Evolutionary conservation across 2,113 vertebrate genomes (phyloP), one percentile per base, ranked within the genome.

Genomic region (Bostrychus sinensis): DNA sequence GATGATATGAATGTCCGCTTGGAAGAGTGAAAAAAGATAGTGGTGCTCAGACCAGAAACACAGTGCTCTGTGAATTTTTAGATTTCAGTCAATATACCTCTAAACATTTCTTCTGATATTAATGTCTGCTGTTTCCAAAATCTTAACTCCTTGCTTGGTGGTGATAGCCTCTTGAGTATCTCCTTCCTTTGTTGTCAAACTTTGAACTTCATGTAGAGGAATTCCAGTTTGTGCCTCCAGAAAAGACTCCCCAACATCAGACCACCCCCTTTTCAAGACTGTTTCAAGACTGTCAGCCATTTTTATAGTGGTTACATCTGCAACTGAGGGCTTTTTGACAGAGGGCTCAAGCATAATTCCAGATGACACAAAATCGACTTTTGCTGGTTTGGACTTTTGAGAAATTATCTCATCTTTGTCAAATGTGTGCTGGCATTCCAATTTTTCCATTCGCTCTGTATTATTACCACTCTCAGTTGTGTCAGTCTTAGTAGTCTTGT

Each of bases 31-130:
- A 51, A 51, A 51, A 62, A 8, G 38, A 75, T 4, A 46, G 36
- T 54, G 76, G 75, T 82, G 82, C 59, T 78, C 82, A 79, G 48
- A 54, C 66, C 42, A 81, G 64, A 66, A 72, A 72, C 56, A 77
- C 54, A 19, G 68, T 79, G 78, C 64, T 82, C 36, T 8, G 74
- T 85, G 82, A 86, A 51, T 63, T 4, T n/a, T 3, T 48, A 68
- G 8, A 19, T 17, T 11, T 58, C 45, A 32, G 12, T 58, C 32
- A 66, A 8, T 67, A 50, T 90, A 87, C 83, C 89, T 88, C 78
- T 68, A 25, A 56, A 60, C n/a, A 62, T 60, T 43, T 73, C 62
- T 58, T 48, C 22, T 20, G 62, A 62, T 34, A 57, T 17, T 25
- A n/a, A 26, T 51, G 55, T 76, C 30, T 62, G 53, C 80, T 55